Conservation (phyloP, 2,113 vertebrate species). For the Athene cunicularia region DNA sequence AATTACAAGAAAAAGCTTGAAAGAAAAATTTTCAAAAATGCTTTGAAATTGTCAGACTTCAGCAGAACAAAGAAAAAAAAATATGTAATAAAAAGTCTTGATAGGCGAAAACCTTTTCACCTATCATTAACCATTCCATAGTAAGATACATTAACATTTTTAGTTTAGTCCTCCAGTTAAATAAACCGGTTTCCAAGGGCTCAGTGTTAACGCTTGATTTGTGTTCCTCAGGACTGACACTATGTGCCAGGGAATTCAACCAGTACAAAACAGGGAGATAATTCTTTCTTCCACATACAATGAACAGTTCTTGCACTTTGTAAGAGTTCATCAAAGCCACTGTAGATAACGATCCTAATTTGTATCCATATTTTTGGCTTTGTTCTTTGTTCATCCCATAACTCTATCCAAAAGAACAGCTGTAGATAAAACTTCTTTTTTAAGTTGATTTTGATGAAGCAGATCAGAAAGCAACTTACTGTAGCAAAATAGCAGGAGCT, state of each 20-base stretch:
- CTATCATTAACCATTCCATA: background rate
- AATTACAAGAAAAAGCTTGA: background rate
- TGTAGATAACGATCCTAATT: background rate
- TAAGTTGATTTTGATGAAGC: background rate
- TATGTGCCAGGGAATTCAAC: background rate
- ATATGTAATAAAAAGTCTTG: background rate
- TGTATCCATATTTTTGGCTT: background rate
- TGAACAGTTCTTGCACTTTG: background rate
- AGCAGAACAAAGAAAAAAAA: background rate
- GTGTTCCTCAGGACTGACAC: background rate
- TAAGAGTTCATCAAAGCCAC: background rate
- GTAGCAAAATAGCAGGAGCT: background rate
- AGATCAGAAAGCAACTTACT: background rate
- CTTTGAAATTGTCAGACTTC: background rate
- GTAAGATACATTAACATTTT: background rate
- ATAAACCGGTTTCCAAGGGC: background rate
- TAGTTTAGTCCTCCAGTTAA: background rate
- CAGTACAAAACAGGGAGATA: background rate
- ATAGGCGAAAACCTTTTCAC: background rate
- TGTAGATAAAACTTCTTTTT: background rate
- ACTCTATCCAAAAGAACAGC: background rate
- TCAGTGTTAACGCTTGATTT: background rate
- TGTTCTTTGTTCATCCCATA: background rate
- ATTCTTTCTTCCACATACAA: background rate
- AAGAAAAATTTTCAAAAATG: rapidly evolving